These are phyloP conservation scores for Amphipyra tragopoginis DNA, from an alignment of 2,888 invertebrate genomes.

Conservation along the genomic window DNA sequence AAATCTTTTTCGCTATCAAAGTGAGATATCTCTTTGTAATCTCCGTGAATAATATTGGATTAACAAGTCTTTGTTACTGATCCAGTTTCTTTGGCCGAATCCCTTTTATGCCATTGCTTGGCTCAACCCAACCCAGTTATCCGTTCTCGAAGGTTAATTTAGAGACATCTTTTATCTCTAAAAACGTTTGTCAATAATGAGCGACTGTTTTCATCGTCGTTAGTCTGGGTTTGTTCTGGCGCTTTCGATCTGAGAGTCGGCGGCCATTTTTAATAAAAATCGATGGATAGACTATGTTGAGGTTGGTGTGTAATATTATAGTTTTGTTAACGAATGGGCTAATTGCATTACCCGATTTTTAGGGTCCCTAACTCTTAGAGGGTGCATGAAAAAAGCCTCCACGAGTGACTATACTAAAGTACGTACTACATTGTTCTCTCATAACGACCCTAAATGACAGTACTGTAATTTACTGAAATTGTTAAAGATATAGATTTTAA, in stretches of 20 bases:
- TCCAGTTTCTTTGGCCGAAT: slow-evolving; percentile 73
- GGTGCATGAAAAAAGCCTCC: too few relatives aligned
- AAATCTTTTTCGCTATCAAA: slow-evolving; percentile 76
- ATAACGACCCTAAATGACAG: too few relatives aligned
- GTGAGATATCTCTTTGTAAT: slow-evolving; percentile 82
- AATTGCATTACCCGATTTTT: too few relatives aligned
- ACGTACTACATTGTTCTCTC: too few relatives aligned
- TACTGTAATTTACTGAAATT: too few relatives aligned
- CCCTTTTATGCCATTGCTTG: slow-evolving; percentile 74
- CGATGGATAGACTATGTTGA: too few relatives aligned
- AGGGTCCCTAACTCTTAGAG: too few relatives aligned
- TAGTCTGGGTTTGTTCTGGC: slow-evolving; percentile 21
- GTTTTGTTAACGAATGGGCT: too few relatives aligned
- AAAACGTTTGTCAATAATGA: slow-evolving; percentile 52
- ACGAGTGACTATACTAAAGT: too few relatives aligned
- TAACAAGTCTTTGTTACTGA: slow-evolving; percentile 77
- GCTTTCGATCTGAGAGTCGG: slow-evolving; percentile 15
- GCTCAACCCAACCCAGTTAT: slow-evolving; percentile 55
- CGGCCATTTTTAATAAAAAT: slow-evolving; percentile 18
- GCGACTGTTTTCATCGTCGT: slow-evolving; percentile 28
- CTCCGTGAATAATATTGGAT: slow-evolving; percentile 81
- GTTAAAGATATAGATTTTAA: too few relatives aligned
- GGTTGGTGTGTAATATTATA: too few relatives aligned
- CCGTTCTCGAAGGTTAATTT: slow-evolving; percentile 65
- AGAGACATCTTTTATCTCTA: slow-evolving; percentile 55